Evolutionary conservation across 2,113 vertebrate species (phyloP).

Genomic region (Triplophysa siluroides): DNA sequence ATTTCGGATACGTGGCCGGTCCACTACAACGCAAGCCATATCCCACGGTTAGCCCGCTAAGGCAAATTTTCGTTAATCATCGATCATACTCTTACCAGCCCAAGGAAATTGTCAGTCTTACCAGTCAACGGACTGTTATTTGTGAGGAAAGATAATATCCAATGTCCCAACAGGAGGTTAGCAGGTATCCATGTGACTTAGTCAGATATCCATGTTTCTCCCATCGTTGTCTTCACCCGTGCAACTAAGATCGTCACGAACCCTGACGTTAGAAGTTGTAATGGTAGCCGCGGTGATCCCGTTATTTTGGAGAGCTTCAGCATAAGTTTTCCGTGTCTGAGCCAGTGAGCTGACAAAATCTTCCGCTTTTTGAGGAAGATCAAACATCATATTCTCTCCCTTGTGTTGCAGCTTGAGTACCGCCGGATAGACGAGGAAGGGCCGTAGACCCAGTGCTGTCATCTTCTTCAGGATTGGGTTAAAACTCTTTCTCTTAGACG

Average conservation of each 20-base stretch:
- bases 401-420: background rate
- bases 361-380: background rate
- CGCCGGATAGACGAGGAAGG: background rate
- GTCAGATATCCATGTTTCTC: too few relatives aligned
- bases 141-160: background rate
- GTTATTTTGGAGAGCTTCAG: background rate
- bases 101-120: background rate
- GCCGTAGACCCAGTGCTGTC: too few relatives aligned
- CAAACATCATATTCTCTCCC: background rate
- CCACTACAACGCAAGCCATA: too few relatives aligned
- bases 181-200: too few relatives aligned
- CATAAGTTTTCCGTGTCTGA: background rate
- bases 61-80: too few relatives aligned
- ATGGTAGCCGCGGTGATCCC: background rate
- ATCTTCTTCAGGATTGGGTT: too few relatives aligned
- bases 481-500: background rate
- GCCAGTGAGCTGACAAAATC: background rate
- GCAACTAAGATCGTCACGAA: too few relatives aligned
- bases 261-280: too few relatives aligned
- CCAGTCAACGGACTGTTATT: background rate
- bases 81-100: background rate
- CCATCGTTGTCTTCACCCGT: too few relatives aligned
- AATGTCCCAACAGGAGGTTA: background rate
- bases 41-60: too few relatives aligned
- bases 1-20: too few relatives aligned